A percentile compares a stretch with the other conserved stretches of the same genome.
These are phyloP conservation scores for Mastigias papua DNA, from an alignment of 30 jellyfish, hydroid and myxozoan genomes.

Conservation along the genomic window DNA sequence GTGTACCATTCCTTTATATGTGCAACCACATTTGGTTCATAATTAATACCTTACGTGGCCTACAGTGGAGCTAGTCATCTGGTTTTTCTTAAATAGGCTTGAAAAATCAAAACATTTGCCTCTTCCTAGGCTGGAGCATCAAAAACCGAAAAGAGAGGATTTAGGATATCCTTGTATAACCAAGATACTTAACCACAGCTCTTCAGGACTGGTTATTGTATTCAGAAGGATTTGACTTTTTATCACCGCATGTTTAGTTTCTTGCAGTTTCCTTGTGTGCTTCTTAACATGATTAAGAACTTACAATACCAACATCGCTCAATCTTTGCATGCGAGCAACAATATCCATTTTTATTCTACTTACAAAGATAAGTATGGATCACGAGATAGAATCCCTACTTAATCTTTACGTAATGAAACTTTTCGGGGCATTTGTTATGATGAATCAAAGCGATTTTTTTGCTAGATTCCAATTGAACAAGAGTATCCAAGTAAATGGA, in stretches of 20 bases:
- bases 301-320: not conserved
- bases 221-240: not conserved
- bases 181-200: not conserved
- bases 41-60: too few species aligned
- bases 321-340: not conserved
- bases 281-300: not conserved
- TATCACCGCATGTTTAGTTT: not conserved
- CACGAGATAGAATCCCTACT: not conserved
- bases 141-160: not conserved
- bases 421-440: not conserved
- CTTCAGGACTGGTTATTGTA: not conserved
- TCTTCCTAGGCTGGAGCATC: not conserved
- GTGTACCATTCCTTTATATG: too few species aligned
- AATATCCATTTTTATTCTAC: not conserved
- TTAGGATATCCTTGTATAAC: not conserved
- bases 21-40: too few species aligned
- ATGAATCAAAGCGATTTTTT: too few species aligned
- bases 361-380: not conserved
- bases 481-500: too few species aligned
- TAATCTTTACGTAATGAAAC: not conserved
- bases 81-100: too few species aligned
- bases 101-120: not conserved
- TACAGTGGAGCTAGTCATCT: too few species aligned
- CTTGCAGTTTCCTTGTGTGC: not conserved
- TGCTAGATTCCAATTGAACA: too few species aligned